Percentiles rank a stretch among this genome's conserved stretches.
phyloP scores from a whole-genome alignment of 2,113 vertebrate genomes.

The Notiomystis cincta region DNA sequence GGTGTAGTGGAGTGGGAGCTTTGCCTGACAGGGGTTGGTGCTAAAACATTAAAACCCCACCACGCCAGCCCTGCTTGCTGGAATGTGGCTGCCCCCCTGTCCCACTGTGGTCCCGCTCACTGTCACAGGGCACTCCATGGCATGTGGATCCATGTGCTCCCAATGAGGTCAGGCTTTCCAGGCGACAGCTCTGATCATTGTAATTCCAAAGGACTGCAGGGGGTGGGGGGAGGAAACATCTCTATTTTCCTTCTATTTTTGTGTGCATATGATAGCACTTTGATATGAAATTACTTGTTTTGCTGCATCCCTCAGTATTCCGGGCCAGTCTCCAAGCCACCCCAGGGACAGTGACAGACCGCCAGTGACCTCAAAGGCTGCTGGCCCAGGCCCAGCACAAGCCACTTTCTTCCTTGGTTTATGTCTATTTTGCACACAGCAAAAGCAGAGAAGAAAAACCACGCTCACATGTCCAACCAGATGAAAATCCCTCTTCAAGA shows the following conservation, averaged over 20 bases:
- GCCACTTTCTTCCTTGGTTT: background rate
- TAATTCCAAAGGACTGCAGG: background rate
- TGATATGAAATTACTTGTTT: constrained; percentile 24
- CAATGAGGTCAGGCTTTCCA: background rate
- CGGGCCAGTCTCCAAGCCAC: background rate
- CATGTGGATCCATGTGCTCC: background rate
- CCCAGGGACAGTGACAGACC: background rate
- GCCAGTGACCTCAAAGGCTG: background rate
- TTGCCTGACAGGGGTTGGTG: background rate
- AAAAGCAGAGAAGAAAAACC: background rate
- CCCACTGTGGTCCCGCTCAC: background rate
- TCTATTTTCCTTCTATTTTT: constrained; percentile 41
- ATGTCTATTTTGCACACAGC: background rate
- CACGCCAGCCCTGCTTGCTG: background rate
- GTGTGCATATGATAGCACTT: constrained; percentile 15
- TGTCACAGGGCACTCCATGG: background rate
- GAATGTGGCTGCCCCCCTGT: background rate
- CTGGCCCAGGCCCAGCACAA: background rate
- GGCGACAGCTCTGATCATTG: background rate
- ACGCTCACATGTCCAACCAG: background rate
- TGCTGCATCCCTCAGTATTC: background rate
- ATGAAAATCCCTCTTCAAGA: background rate
- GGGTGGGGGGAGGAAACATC: background rate
- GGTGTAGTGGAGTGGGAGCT: background rate
- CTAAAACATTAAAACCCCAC: background rate